Base-by-base conservation (phyloP, 2,113 vertebrate species). In the Salvelinus sp. region DNA sequence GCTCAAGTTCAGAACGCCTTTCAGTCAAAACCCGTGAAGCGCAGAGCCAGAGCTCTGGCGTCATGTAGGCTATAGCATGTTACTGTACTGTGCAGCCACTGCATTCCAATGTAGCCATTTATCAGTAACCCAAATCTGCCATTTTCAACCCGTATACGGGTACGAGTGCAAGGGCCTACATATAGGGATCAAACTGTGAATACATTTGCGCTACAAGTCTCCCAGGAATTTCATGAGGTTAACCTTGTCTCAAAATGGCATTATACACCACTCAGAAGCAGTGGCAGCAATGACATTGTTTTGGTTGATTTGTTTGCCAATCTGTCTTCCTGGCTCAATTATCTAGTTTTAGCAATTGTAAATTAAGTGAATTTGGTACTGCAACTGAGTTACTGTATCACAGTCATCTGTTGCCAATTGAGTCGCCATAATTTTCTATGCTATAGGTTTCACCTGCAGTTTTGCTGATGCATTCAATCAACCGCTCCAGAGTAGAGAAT, bases 321-420 rank as follows among this genome's bases (percentile, higher is more conserved):
- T 77, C 1, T n/a, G 48, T 38, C 33, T 66, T 69, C 28, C 48
- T 68, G 10, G 47, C 28, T 47, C 30, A 69, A 38, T 47, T 48
- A 38, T 68, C 22, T 48, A 77, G 12, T 63, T 70, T 23, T 18
- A 47, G 1, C 22, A 68, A 18, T 20, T 57, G 28, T 48, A 22
- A 69, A 75, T 54, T 0, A 69, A 72, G 64, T 1, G 33, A 4
- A 7, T 66, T 72, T 44, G 72, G 22, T n/a, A 57, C 22, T 58
- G 27, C 62, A 74, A 18, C 47, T 25, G 62, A 48, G 3, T 38
- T 63, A 44, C 33, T 7, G 7, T 48, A 16, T 22, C 60, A 23
- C 72, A 76, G 74, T 72, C 44, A 62, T 38, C 74, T 75, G 67
- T 60, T 28, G 48, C 67, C 71, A 44, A 76, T 82, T 74, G 58